phyloP scores from a whole-genome alignment of 1,140 invertebrate genomes.

The Pteromalus puparum region DNA sequence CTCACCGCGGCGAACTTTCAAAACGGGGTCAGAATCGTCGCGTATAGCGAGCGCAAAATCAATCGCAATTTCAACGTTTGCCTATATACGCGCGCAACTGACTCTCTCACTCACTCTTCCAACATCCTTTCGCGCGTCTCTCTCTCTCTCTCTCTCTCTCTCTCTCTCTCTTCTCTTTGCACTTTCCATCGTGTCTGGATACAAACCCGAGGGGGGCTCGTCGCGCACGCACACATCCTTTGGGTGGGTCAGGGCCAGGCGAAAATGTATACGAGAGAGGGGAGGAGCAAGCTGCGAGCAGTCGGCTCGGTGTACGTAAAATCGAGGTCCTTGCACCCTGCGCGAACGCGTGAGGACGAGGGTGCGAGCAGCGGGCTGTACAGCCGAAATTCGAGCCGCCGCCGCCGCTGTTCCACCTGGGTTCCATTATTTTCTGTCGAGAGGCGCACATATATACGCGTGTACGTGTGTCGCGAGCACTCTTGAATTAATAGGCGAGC shows the following conservation, averaged over 20 bases:
- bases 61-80: constrained; percentile 30
- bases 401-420: constrained; percentile 28
- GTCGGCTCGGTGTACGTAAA: constrained; percentile 62
- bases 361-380: neutral
- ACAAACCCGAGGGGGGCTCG: constrained; percentile 39
- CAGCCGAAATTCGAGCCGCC: constrained; percentile 44
- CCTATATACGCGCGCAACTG: neutral
- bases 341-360: neutral
- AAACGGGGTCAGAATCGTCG: neutral
- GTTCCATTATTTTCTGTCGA: neutral
- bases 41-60: too few species aligned
- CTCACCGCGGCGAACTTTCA: too few species aligned
- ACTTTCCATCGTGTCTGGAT: constrained; percentile 43
- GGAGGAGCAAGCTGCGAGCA: constrained; percentile 27
- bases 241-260: constrained; percentile 73
- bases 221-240: constrained; percentile 65
- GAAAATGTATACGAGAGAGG: constrained; percentile 39
- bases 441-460: neutral
- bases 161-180: neutral
- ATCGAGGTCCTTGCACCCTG: constrained; percentile 65
- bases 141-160: constrained; percentile 9
- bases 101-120: neutral
- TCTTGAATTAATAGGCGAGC: constrained; percentile 37
- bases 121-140: neutral
- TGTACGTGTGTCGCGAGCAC: neutral